Base-by-base conservation (phyloP, 2,888 invertebrate genomes). In the Osedax frankpressi region DNA sequence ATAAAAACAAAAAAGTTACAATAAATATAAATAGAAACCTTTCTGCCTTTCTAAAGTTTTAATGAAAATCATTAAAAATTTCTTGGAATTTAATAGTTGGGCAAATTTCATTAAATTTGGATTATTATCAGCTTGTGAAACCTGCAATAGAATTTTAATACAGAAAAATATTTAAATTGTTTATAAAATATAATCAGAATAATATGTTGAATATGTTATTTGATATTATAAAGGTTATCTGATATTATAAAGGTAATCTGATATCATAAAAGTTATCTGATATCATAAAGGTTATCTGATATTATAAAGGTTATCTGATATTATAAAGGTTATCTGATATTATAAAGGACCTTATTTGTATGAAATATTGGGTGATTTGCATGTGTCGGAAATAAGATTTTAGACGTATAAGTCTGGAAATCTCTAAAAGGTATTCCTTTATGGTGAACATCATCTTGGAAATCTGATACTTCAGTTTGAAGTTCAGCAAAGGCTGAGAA, bases 401-500 rank as follows among this genome's bases (percentile, higher is more conserved):
- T 95, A 91, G 94, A 94, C 60, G 95, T 93, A 83, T 95, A 97
- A 83, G 92, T 93, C 78, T 93, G 91, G 83, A 94, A 95, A 86
- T 94, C 94, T 78, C 96, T 87, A 29, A 93, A 94, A 2, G 97
- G 97, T 80, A 96, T 96, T 6, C 95, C 96, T 14, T 93, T 92
- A 80, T 92, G 92, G 86, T 94, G 94, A 79, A 96, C 87, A 86
- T 96, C 96, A 25, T 93, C 93, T 75, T 94, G 95, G 82, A 97
- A 87, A 86, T 97, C 96, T 75, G 94, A 93, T 92, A 98, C 95
- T 86, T 97, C 96, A 14, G 97, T 98, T 87, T 98, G 97, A 73
- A 98, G 88, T 86, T 98, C 97, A 30, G 96, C 97, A 88, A 97
- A 97, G 44, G 96, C 97, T 83, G 81, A 19, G 76, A 73, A 69